A percentile compares a stretch with the other conserved stretches of the same genome.
Conservation (phyloP, 1,140 invertebrate species). For the Bradysia coprophila region DNA sequence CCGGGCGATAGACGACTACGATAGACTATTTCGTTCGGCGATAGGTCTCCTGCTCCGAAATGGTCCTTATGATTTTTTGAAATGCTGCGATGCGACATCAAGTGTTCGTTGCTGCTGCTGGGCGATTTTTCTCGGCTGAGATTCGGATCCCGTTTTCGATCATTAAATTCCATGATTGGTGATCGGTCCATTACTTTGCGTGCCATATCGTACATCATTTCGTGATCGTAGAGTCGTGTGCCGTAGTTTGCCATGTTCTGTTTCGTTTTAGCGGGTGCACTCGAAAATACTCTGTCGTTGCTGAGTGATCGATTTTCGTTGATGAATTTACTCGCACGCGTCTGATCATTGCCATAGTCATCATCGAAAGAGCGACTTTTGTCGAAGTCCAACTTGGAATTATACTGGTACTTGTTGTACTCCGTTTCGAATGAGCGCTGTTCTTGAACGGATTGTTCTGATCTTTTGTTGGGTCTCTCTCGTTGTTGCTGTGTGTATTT, state of each 20-base stretch:
- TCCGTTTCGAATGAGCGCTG: conserved; percentile 22
- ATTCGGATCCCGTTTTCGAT: too few relatives aligned
- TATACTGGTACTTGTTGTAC: conserved; percentile 10
- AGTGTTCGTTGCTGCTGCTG: too few relatives aligned
- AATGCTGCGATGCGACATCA: too few relatives aligned
- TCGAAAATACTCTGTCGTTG: background rate
- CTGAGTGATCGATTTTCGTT: conserved; percentile 1
- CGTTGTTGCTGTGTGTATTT: background rate
- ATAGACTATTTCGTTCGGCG: too few relatives aligned
- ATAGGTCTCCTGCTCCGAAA: too few relatives aligned
- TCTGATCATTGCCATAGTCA: conserved; percentile 12
- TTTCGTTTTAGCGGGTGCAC: conserved; percentile 1
- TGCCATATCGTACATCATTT: conserved; percentile 20
- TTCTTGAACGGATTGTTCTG: conserved; percentile 11
- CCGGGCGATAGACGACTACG: too few relatives aligned
- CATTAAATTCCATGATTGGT: conserved; percentile 18
- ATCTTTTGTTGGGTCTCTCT: background rate
- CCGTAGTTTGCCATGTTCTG: conserved; percentile 19
- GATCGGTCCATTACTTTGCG: conserved; percentile 12
- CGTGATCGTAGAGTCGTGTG: conserved; percentile 19
- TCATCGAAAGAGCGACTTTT: conserved; percentile 22
- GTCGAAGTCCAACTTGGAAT: conserved; percentile 14
- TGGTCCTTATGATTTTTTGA: too few relatives aligned
- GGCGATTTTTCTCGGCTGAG: too few relatives aligned
- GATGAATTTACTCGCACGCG: background rate